Base-by-base conservation (phyloP, 2,797 vertebrate genomes). In the Diplodus puntazzo region DNA sequence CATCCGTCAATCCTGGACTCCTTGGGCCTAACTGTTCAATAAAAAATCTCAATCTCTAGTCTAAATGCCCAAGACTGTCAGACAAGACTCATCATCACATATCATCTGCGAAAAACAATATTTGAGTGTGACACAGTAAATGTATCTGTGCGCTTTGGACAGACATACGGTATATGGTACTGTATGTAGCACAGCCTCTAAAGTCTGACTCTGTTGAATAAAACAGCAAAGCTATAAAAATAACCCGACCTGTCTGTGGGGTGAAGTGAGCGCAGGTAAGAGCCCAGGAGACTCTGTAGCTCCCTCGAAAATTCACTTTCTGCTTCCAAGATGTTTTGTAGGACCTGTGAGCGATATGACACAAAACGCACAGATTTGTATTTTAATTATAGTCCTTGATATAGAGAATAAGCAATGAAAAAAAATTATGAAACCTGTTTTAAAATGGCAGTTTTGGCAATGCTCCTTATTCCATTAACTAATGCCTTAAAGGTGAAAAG, bases 291-390 rank as follows among this genome's bases (percentile, higher is more conserved):
- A 87, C 95, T 97, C 94, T 99, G 97, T 3, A 99, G 95, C 80
- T 99, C 98, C 88, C 97, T 97, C 20, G 96, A 97, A 89, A 97
- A 99, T 82, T 99, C 97, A 16, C 93, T 97, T 94, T 99, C 98
- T 77, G 97, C 96, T 94, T 99, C 98, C 90, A 99, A 92, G 93
- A 99, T 99, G 93, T 99, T 99, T 92, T 99, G 98, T 66, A 99
- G 96, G 88, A 99, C 98, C 98, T 99, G 90, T 21, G 13, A 23
- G 16, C 71, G 14, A 77, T 43, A 7, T 13, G 66, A 27, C 46
- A 27, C 54, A 50, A 39, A 39, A 39, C 46, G 72, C 42, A 69
- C 48, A 52, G 45, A n/a, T 20, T 2, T 25, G 21, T 16, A 21
- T 16, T 20, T 60, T 64, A 30, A 25, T 45, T 42, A 52, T 7